Percentiles rank a stretch among this genome's conserved stretches.
phyloP scores from a whole-genome alignment of 1,140 invertebrate genomes.

The Brachionus rubens region DNA sequence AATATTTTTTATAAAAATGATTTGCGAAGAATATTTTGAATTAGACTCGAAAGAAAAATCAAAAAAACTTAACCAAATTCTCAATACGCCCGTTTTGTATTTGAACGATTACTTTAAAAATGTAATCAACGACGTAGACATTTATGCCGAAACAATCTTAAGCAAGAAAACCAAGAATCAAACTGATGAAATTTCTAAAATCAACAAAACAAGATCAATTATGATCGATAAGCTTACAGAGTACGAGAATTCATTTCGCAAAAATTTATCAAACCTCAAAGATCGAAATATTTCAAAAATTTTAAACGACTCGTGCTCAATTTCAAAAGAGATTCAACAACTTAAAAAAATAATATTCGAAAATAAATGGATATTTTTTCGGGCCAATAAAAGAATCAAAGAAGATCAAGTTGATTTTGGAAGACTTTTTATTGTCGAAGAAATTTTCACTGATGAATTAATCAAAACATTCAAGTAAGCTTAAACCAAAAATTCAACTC shows the following conservation, averaged over 20 bases:
- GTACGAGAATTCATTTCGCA: background rate
- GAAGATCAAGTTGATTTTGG: background rate
- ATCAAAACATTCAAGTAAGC: background rate
- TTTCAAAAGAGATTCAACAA: background rate
- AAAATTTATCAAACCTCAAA: background rate
- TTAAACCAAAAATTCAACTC: background rate
- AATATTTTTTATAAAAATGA: too few species aligned
- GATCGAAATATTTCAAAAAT: background rate
- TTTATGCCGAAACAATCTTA: background rate
- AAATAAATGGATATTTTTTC: conserved; percentile 28
- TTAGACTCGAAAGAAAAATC: background rate
- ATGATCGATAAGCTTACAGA: background rate
- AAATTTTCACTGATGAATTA: background rate
- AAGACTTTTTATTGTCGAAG: background rate
- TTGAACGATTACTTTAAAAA: conserved; percentile 1
- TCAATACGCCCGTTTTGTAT: background rate
- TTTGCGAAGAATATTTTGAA: conserved; percentile 8
- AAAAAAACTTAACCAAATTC: background rate
- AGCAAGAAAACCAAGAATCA: background rate
- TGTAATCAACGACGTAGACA: background rate
- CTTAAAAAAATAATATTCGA: background rate
- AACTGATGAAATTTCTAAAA: background rate
- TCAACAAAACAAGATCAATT: background rate
- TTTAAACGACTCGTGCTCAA: background rate
- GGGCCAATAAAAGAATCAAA: background rate